Evolutionary conservation across 2,113 vertebrate genomes (phyloP), one percentile per base, ranked within the genome.

Genomic region (Mustela lutreola): DNA sequence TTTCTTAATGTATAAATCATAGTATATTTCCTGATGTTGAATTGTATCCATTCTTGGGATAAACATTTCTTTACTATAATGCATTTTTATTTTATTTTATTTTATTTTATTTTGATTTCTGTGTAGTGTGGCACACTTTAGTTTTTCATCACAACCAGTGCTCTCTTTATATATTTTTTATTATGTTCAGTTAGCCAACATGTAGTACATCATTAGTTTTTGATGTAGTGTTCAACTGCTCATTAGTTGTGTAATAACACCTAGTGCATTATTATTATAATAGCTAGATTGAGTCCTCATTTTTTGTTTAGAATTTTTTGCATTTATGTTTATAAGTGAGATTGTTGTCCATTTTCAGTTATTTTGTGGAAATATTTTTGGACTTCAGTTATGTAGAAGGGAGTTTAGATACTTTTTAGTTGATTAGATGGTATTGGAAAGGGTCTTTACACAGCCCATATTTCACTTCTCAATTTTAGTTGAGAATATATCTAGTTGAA

Each of bases 381-480:
- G 42, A 84, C 42, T 18, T 94, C 53, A 62, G 5, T 48, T 84
- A 53, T 10, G 53, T 11, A 36, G 33, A 67, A 58, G 18, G 56
- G 14, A 80, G 9, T 90, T 80, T 53, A 67, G 3, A 92, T 60
- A 48, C 36, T 62, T 11, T 15, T 82, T 33, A n/a, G 15, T 85
- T 67, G 36, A 78, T 48, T 11, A 22, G 9, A 31, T 14, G 28
- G 19, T 82, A 36, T 73, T 78, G 10, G 24, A 53, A 62, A 78
- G 56, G n/a, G 16, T 56, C 36, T 87, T 78, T 42, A 36, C 24
- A 70, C 12, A 88, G 76, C 22, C 16, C 31, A 22, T 76, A 50
- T 63, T 80, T 78, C 62, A 91, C 88, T 91, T 89, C 76, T 60
- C 50, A 21, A 39, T 79, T 83, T 88, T 83, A 76, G 21, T 58